These are phyloP conservation scores for Pyrocephalus nanus DNA, from an alignment of 2,797 vertebrate species.

Conservation along the genomic window DNA sequence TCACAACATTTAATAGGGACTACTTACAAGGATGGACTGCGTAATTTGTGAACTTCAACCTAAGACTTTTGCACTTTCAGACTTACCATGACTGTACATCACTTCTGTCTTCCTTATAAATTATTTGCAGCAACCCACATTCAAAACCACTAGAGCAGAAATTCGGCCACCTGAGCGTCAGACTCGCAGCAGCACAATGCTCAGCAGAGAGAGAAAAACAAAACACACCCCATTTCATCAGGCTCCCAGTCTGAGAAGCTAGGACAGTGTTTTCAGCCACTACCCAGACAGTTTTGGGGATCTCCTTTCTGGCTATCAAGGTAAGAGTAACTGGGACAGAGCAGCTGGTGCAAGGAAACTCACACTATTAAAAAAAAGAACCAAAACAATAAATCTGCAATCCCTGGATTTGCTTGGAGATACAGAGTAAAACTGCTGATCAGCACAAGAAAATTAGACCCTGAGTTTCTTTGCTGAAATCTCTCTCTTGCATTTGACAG, in stretches of 20 bases:
- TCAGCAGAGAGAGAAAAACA: not conserved
- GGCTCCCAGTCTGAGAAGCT: not conserved
- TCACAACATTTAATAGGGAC: not conserved
- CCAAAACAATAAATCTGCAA: not conserved
- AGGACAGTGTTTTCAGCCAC: not conserved
- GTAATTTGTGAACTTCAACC: not conserved
- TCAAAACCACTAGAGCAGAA: not conserved
- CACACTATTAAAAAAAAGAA: accelerated
- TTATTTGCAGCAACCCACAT: not conserved
- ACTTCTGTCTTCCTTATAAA: not conserved
- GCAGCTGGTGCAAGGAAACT: not conserved
- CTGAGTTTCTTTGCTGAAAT: not conserved
- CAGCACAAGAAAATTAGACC: not conserved
- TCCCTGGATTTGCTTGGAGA: not conserved
- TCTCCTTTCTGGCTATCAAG: not conserved
- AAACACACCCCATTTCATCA: accelerated
- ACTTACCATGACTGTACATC: accelerated
- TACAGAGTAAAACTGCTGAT: not conserved
- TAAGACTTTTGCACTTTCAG: not conserved
- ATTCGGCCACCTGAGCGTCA: not conserved
- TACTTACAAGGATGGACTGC: not conserved
- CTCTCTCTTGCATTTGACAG: not conserved
- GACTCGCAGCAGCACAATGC: accelerated
- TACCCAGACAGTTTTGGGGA: not conserved
- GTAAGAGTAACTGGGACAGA: not conserved